Base-by-base conservation (phyloP, 2,113 vertebrate species). In the Ciconia boyciana region DNA sequence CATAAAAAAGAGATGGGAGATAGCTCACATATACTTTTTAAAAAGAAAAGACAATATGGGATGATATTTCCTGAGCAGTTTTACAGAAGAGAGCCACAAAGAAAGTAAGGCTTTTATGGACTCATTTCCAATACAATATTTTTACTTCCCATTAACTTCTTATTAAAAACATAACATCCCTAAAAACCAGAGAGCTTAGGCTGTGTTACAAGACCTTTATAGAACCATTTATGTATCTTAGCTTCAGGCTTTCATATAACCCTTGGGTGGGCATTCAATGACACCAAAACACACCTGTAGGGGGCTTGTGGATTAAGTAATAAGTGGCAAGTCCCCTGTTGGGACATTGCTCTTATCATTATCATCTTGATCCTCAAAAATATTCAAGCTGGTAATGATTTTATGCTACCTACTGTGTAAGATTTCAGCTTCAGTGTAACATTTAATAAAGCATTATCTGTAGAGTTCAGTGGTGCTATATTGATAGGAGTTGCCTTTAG, bases 391-490 rank as follows among this genome's bases (percentile, higher is more conserved):
- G 76, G 93, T 98, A 98, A 98, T 98, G 97, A 98, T 97, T 98
- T 97, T 89, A 74, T 96, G 86, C 86, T 97, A 87, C 98, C 97
- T 96, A 95, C 97, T 97, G 98, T 91, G 98, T 89, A 91, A 87
- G 96, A 98, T 98, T 98, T 96, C 92, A 96, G 77, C 84, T 97
- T 96, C 96, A 83, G 32, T 94, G 92, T 97, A 97, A 92, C 96
- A 95, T 98, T 98, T 98, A 98, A 97, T 98, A 98, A 98, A 98
- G 94, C 84, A 97, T 98, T 98, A 97, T 97, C 96, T 93, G 82
- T 94, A 91, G 91, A 93, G 89, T 97, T 98, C 87, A 87, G 66
- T 48, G 69, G 92, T 60, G 74, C 66, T 89, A 7, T 87, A 94
- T 92, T 46, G 93, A 96, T 98, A 98, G 97, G 77, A 96, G 71